Conservation (phyloP, 2,797 vertebrate species). For the Mus minutoides region DNA sequence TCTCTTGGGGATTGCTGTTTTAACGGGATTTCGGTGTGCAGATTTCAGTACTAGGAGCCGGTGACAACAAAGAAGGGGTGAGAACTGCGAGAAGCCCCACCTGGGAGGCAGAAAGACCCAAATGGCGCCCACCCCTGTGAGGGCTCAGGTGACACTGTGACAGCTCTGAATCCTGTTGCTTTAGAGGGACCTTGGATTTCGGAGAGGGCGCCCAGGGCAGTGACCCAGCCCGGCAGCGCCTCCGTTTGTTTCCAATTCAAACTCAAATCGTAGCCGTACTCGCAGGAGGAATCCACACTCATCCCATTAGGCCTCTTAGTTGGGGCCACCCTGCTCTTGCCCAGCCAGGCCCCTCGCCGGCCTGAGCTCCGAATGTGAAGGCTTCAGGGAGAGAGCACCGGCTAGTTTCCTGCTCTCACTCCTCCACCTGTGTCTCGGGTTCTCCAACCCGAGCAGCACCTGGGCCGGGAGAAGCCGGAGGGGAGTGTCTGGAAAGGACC, state of each 20-base stretch:
- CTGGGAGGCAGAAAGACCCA: not conserved
- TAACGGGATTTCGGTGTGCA: not conserved
- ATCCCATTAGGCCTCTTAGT: not conserved
- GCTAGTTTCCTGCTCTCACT: not conserved
- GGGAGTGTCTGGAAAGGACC: not conserved
- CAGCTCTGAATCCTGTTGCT: not conserved
- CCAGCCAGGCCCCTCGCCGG: not conserved
- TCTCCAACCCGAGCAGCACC: not conserved
- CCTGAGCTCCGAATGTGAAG: not conserved
- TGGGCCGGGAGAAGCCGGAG: not conserved
- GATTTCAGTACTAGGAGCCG: not conserved
- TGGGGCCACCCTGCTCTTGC: not conserved
- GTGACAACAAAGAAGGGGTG: constrained; percentile 39
- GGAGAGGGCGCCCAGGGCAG: not conserved
- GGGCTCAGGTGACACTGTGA: not conserved
- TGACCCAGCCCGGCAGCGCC: not conserved
- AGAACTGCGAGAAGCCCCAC: not conserved
- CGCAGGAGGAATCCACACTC: not conserved
- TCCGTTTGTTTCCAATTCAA: not conserved
- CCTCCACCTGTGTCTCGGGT: constrained; percentile 62
- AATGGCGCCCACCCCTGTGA: not conserved
- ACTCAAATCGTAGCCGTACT: not conserved
- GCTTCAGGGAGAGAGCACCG: not conserved
- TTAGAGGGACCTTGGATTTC: not conserved
- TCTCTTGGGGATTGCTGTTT: not conserved